Base-by-base conservation (phyloP, 37 sponge, comb jelly and placozoan genomes). In the Hormiphora californensis region DNA sequence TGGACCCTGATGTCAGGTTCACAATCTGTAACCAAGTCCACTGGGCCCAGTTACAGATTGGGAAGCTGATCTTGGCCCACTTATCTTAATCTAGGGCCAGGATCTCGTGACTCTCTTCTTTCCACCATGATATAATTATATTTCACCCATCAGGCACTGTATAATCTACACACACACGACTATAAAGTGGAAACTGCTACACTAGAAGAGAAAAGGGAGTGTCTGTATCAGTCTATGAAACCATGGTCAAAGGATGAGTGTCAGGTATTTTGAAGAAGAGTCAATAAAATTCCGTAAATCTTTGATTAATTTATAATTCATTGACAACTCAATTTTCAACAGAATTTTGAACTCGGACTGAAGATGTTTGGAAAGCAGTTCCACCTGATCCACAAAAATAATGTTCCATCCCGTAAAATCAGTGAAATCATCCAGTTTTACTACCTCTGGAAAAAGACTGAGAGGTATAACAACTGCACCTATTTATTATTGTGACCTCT, bases 371-470 rank as follows among this genome's bases (percentile, higher is more conserved):
- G 81, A 1, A 73, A 73, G 46, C 81, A 73, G 38, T 73, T 73
- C 25, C 81, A 73, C 81, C 25, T 73, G 44, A 73, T 73, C 23
- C 81, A 73, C 4, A 73, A 39, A 46, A 73, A 73, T 7, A 55
- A 92, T 91, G 57, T 95, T n/a, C 91, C 92, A 36, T 54, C 91
- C 30, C 89, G 96, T 30, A 65, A 92, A 15, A 91, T 93, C 28
- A 91, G 90, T 61, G 96, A 96, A 54, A 54, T 96, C 11, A 90
- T 96, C 4, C 91, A 96, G 86, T 96, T 93, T 63, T 96, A 93
- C 61, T 96, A 96, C 65, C 32, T 96, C 39, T 96, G 96, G 96
- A 96, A 96, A 88, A 96, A 96, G 90, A 92, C 92, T 0, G 94
- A 96, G 55, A 85, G 94, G 39, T 88, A 91, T 39, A 89, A 90